Base-by-base conservation (phyloP, 1,140 invertebrate genomes). In the Eciton burchellii region DNA sequence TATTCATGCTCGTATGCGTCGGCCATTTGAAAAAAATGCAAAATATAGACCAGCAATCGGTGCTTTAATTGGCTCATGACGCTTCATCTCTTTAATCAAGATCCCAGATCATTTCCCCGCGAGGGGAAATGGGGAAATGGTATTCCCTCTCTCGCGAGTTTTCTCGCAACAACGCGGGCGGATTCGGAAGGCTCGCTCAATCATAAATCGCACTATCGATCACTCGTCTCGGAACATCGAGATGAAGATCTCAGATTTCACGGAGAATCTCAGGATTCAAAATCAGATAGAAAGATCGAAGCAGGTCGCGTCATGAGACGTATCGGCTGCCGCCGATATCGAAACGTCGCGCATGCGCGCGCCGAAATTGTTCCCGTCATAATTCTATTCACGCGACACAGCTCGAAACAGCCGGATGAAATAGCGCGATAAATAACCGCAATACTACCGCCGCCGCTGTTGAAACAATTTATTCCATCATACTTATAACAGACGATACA, bases 401-500 rank as follows among this genome's bases (percentile, higher is more conserved):
- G n/a, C n/a, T 19, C 16, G 49, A n/a, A n/a, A 56, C 29, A 26
- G 9, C 29, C 19, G n/a, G 54, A 52, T 26, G 56, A 6, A 35
- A 63, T 76, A 26, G 59, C 26, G 6, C 19, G 12, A 52, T 56
- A 24, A 77, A 66, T 77, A 77, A 56, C 19, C n/a, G 45, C 21
- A 19, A 26, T 68, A n/a, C n/a, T n/a, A n/a, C n/a, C 49, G 43
- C 16, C 43, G 26, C 29, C 62, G 47, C 4, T 41, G 16, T 43
- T 68, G 26, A 56, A 77, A 52, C 47, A 16, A 68, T 54, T 66
- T 43, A 77, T 66, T 66, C 54, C 35, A 77, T 66, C 73, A 29
- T 74, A 21, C 41, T 56, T 66, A 41, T 43, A 45, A 49, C 47
- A 49, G 21, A 21, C 74, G 52, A 35, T 68, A 70, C 70, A 79